These are phyloP conservation scores for Limnephilus marmoratus DNA, from an alignment of 2,888 invertebrate species.

Conservation along the genomic window DNA sequence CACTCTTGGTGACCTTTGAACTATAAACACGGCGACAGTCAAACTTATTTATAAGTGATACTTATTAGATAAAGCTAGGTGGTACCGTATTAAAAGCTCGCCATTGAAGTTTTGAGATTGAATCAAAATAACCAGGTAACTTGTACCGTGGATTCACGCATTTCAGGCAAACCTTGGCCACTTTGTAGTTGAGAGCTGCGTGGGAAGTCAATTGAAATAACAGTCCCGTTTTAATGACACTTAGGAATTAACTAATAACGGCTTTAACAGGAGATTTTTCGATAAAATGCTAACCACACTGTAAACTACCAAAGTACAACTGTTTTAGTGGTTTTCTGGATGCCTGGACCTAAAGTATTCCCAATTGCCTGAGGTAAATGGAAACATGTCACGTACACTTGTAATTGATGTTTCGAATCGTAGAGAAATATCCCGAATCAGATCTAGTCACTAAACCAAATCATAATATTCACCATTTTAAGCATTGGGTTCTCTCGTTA, in stretches of 20 bases:
- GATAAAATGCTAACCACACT: neutral
- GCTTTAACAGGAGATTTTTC: neutral
- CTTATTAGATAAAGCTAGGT: neutral
- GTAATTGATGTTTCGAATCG: neutral
- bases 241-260: neutral
- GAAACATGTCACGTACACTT: neutral
- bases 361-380: neutral
- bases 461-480: neutral
- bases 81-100: neutral
- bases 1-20: neutral
- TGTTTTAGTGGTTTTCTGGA: neutral
- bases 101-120: neutral
- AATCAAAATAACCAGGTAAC: no score
- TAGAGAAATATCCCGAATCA: no score
- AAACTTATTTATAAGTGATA: neutral
- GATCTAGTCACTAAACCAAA: neutral
- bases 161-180: neutral
- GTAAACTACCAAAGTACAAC: neutral
- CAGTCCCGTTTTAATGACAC: neutral
- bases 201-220: neutral
- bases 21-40: neutral
- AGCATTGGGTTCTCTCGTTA: no score
- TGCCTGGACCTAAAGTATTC: neutral
- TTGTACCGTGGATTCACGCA: neutral
- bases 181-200: neutral